Conservation (phyloP, 2,113 vertebrate species). For the Ceratotherium simum region DNA sequence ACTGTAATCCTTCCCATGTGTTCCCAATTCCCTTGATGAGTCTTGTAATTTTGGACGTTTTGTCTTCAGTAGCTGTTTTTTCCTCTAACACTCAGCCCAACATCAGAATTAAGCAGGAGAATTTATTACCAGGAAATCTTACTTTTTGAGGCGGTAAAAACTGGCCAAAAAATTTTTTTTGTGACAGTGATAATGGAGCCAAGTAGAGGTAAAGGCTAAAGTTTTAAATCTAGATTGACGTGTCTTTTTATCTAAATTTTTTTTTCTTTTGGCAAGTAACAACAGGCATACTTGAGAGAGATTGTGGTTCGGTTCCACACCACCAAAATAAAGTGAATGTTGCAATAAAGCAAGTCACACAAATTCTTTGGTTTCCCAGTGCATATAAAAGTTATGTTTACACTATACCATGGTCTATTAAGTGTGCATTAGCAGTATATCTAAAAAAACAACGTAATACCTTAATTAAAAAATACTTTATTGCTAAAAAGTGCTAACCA, state of each 20-base stretch:
- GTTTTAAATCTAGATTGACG: neutral
- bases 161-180: neutral
- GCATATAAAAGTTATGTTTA: too few relatives aligned
- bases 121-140: constrained; percentile 48
- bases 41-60: neutral
- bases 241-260: neutral
- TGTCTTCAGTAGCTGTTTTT: neutral
- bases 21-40: neutral
- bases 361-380: too few relatives aligned
- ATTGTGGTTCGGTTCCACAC: too few relatives aligned
- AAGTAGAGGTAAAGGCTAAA: neutral
- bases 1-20: neutral
- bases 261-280: neutral
- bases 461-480: too few relatives aligned
- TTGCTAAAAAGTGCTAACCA: too few relatives aligned
- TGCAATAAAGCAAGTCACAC: too few relatives aligned
- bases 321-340: too few relatives aligned
- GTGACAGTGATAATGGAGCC: neutral
- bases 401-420: too few relatives aligned
- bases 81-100: neutral
- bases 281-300: too few relatives aligned
- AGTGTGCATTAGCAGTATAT: too few relatives aligned
- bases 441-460: too few relatives aligned
- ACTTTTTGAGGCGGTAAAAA: constrained; percentile 56
- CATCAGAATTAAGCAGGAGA: constrained; percentile 8